Percentiles rank a stretch among this genome's conserved stretches.
These are phyloP conservation scores for Colletes latitarsis DNA, from an alignment of 1,140 invertebrate species.

Conservation along the genomic window DNA sequence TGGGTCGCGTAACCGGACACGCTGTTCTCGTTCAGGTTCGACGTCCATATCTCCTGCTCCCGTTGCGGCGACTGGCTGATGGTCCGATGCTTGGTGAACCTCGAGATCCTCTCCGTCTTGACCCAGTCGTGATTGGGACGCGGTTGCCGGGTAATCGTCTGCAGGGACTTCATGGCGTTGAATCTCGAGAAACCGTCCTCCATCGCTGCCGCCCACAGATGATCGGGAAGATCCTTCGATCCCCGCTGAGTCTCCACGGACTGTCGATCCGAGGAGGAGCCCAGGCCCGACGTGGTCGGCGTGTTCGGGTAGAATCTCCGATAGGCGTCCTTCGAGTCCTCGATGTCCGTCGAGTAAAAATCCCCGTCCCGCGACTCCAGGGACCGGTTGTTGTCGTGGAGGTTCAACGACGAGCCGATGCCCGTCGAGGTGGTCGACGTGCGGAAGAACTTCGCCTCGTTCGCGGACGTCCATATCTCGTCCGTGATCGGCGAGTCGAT, in stretches of 20 bases:
- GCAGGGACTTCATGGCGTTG: conserved; percentile 69
- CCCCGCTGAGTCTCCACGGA: conserved; percentile 67
- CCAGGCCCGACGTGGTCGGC: conserved; percentile 71
- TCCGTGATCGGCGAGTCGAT: conserved; percentile 70
- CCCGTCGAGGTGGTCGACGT: conserved; percentile 73
- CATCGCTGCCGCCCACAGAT: conserved; percentile 70
- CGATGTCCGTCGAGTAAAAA: conserved; percentile 72
- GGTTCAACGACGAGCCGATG: conserved; percentile 72
- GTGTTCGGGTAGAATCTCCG: conserved; percentile 69
- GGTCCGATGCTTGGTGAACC: conserved; percentile 72
- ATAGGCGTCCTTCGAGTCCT: conserved; percentile 70
- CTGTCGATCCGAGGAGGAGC: conserved; percentile 71
- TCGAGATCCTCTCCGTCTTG: conserved; percentile 70
- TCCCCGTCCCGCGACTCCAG: conserved; percentile 71
- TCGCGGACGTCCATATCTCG: conserved; percentile 74
- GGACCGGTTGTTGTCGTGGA: conserved; percentile 72
- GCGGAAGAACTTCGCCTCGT: conserved; percentile 69
- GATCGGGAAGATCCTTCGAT: conserved; percentile 68
- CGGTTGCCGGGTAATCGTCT: conserved; percentile 71
- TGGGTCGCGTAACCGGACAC: conserved; percentile 65
- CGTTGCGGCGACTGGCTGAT: conserved; percentile 69
- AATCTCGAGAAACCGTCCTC: conserved; percentile 71
- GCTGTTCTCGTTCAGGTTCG: conserved; percentile 61
- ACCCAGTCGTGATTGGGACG: conserved; percentile 75
- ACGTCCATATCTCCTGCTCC: conserved; percentile 72